A percentile compares a stretch with the other conserved stretches of the same genome.
phyloP scores from a whole-genome alignment of 2,797 vertebrate species.

The Gymnocypris eckloni region DNA sequence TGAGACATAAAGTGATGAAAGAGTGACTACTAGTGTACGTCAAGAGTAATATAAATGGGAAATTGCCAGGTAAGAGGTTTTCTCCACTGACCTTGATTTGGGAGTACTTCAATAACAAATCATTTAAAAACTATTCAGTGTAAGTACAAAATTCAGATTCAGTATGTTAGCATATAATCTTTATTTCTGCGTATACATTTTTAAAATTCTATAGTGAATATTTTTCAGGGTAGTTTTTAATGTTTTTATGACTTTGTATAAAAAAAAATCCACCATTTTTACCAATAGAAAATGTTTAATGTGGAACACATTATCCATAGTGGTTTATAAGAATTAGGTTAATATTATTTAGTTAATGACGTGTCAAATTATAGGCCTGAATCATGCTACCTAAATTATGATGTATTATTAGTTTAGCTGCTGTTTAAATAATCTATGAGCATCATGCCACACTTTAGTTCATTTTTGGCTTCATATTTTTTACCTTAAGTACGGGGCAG shows the following conservation, averaged over 20 bases:
- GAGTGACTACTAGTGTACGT: slow-evolving; percentile 46
- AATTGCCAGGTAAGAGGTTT: neutral
- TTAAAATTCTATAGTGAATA: neutral
- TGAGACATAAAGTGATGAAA: slow-evolving; percentile 13
- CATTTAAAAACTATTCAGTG: neutral
- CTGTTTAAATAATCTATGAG: neutral
- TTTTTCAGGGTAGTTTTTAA: neutral
- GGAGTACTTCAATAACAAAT: neutral
- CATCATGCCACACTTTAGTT: neutral
- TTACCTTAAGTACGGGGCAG: neutral
- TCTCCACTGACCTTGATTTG: neutral
- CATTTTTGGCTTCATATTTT: neutral
- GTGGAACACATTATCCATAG: neutral
- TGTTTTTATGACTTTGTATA: neutral
- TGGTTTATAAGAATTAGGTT: neutral
- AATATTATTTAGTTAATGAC: neutral
- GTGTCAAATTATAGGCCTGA: neutral
- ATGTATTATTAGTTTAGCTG: neutral
- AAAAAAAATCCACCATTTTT: neutral
- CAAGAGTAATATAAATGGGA: neutral
- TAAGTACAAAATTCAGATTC: neutral
- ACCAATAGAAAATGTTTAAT: neutral
- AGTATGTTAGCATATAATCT: neutral
- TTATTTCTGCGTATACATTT: neutral
- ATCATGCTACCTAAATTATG: neutral